These are phyloP conservation scores for Ianthella basta DNA, from an alignment of 37 sponge, comb jelly and placozoan genomes.

Conservation along the genomic window DNA sequence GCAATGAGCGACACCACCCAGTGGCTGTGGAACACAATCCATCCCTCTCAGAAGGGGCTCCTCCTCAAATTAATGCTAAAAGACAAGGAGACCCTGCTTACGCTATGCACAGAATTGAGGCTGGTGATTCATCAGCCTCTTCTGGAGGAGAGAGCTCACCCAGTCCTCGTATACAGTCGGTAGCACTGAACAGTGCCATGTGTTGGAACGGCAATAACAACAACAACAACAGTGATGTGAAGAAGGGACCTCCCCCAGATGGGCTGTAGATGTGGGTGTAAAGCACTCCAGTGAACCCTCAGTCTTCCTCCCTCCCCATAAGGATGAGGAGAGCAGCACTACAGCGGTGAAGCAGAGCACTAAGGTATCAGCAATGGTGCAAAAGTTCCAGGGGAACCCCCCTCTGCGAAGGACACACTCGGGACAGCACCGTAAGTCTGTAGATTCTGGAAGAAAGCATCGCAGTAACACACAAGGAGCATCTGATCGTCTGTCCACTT, in stretches of 20 bases:
- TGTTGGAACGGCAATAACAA: neutral
- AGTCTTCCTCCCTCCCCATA: neutral
- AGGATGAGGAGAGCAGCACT: neutral
- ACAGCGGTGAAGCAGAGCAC: neutral
- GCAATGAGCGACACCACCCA: neutral
- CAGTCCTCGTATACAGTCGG: slow-evolving; percentile 7
- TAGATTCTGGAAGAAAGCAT: neutral
- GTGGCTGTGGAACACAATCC: neutral
- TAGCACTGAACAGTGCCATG: neutral
- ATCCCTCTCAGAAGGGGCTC: neutral
- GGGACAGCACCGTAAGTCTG: neutral
- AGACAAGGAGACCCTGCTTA: neutral
- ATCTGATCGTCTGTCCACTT: neutral
- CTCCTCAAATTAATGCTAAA: neutral
- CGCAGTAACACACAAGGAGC: neutral
- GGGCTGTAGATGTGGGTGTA: neutral
- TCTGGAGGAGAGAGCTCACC: slow-evolving; percentile 28
- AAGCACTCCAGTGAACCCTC: too few species aligned
- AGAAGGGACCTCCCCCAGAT: neutral
- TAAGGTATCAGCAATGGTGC: neutral
- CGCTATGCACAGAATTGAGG: slow-evolving; percentile 5
- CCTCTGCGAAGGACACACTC: neutral
- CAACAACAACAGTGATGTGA: neutral
- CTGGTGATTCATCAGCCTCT: slow-evolving; percentile 23
- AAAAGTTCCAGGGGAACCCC: neutral